Conservation (phyloP, 2,797 vertebrate genomes). For the Leptoclinus maculatus region DNA sequence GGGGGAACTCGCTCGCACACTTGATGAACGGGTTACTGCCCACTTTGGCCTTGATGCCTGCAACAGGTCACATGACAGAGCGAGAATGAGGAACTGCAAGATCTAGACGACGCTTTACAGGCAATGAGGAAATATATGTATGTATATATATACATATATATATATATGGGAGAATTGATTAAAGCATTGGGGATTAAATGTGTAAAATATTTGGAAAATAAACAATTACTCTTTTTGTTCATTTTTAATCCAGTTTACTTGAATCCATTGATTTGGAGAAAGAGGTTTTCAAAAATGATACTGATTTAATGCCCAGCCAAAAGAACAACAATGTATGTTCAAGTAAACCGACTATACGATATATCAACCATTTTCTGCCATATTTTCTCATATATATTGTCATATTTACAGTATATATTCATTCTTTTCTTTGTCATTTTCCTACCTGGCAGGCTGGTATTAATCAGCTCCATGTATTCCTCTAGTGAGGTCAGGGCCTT, state of each 20-base stretch:
- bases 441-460: conserved; percentile 90
- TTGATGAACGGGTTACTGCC: conserved; percentile 87
- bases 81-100: not conserved
- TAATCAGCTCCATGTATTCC: conserved; percentile 91
- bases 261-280: not conserved
- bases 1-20: conserved; percentile 88
- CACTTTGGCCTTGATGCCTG: conserved; percentile 87
- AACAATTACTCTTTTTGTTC: not conserved
- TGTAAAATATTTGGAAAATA: not conserved
- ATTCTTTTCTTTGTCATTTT: not conserved
- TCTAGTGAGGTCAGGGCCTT: conserved; percentile 91
- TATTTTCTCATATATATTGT: not conserved
- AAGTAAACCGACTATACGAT: not conserved
- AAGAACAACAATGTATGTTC: not conserved
- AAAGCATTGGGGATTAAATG: not conserved
- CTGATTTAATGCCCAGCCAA: not conserved
- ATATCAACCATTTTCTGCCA: not conserved
- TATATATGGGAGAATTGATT: not conserved
- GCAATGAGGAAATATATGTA: not conserved
- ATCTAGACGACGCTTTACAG: not conserved
- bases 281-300: not conserved
- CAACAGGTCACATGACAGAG: not conserved
- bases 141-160: not conserved
- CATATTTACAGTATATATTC: not conserved
- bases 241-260: not conserved